Evolutionary conservation across 2,797 vertebrate genomes (phyloP).

Genomic region (Meda fulgida): DNA sequence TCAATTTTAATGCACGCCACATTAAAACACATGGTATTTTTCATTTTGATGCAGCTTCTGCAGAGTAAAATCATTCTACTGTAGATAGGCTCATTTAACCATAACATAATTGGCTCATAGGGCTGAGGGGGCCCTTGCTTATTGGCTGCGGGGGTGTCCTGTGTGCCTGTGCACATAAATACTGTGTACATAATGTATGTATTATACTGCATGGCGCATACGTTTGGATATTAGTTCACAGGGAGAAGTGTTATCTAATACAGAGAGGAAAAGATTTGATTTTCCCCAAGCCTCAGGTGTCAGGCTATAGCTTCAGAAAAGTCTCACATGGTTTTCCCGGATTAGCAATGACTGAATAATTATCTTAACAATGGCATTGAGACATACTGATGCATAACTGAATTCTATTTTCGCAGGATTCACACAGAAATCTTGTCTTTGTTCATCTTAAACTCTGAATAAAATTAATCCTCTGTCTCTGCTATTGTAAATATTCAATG

Average conservation of each 20-base stretch:
- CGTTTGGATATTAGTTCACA: not conserved
- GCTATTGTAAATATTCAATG: slow-evolving; percentile 48
- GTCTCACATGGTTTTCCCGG: slow-evolving; percentile 29
- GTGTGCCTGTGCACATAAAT: slow-evolving; percentile 21
- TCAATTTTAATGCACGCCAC: not conserved
- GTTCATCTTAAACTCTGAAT: slow-evolving; percentile 60
- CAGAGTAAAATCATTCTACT: slow-evolving; percentile 2
- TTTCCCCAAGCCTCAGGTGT: slow-evolving; percentile 24
- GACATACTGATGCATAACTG: slow-evolving; percentile 60
- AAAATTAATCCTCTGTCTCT: slow-evolving; percentile 27
- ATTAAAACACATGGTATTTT: not conserved
- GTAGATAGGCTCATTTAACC: slow-evolving; percentile 7
- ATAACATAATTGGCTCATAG: slow-evolving; percentile 4
- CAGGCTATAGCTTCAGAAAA: slow-evolving; percentile 28
- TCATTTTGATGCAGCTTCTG: slow-evolving; percentile 5
- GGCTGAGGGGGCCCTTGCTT: not conserved
- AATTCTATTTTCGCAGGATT: slow-evolving; percentile 48
- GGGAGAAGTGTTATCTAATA: slow-evolving; percentile 37
- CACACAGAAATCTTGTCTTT: not conserved
- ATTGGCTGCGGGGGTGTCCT: slow-evolving; percentile 10
- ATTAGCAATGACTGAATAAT: slow-evolving; percentile 57
- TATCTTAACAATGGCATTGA: slow-evolving; percentile 55
- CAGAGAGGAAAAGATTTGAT: slow-evolving; percentile 24
- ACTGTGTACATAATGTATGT: slow-evolving; percentile 1
- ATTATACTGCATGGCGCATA: not conserved